Conservation (phyloP, 2,888 invertebrate genomes). For the Mimumesa dahlbomi region DNA sequence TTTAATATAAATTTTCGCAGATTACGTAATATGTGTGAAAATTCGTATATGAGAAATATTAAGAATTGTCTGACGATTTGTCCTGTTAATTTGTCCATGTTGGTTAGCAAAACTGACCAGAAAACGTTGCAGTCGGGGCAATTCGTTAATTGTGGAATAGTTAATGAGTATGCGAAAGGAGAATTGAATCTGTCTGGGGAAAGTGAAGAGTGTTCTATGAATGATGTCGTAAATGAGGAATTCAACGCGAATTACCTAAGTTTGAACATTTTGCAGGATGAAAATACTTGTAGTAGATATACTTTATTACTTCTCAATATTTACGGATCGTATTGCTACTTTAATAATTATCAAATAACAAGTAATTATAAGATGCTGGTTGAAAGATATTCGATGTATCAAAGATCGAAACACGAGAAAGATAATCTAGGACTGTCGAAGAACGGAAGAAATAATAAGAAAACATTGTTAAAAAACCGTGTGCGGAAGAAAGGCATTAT, state of each 20-base stretch:
- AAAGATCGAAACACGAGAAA: background rate
- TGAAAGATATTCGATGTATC: background rate
- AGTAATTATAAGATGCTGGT: background rate
- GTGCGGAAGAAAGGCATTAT: conserved; percentile 47
- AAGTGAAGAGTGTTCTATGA: background rate
- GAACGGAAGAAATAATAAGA: background rate
- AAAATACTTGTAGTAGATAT: conserved; percentile 23
- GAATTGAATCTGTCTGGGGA: no score
- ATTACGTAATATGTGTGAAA: conserved; percentile 2
- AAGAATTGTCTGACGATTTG: no score
- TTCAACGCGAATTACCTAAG: background rate
- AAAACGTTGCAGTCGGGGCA: conserved; percentile 2
- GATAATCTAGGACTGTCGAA: background rate
- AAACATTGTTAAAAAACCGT: background rate
- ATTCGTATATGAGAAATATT: background rate
- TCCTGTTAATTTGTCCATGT: background rate
- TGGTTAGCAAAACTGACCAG: background rate
- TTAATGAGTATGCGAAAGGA: background rate
- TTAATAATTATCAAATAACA: conserved; percentile 11
- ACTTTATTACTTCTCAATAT: conserved; percentile 21
- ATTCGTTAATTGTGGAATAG: background rate
- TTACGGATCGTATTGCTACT: conserved; percentile 5
- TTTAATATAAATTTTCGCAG: conserved; percentile 15
- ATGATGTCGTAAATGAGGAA: background rate
- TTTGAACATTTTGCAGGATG: conserved; percentile 9